Percentiles rank a stretch among this genome's conserved stretches.
Conservation (phyloP, 2,797 vertebrate genomes). For the Anableps anableps region DNA sequence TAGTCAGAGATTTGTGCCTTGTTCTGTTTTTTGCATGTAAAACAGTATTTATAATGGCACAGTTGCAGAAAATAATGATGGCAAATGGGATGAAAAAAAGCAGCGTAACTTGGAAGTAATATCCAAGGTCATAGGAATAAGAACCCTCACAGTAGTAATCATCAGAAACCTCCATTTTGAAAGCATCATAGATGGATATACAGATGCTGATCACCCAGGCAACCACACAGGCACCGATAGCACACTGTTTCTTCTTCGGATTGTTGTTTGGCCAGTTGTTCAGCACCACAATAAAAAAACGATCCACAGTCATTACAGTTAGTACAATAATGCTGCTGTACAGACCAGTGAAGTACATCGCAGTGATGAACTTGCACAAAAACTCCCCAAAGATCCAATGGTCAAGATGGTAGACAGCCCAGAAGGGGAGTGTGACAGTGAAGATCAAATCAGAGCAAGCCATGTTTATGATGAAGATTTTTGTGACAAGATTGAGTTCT, state of each 20-base stretch:
- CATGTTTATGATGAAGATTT: conserved; percentile 76
- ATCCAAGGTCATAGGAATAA: background rate
- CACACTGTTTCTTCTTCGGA: conserved; percentile 41
- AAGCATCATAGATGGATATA: conserved; percentile 52
- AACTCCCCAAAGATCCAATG: conserved; percentile 75
- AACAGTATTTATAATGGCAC: conserved; percentile 68
- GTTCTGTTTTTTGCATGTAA: conserved; percentile 44
- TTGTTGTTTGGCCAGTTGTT: conserved; percentile 24
- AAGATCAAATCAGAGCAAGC: conserved; percentile 75
- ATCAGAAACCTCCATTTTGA: background rate
- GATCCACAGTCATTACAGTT: conserved; percentile 78
- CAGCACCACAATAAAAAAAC: conserved; percentile 72
- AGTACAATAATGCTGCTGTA: conserved; percentile 76
- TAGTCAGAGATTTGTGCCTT: conserved; percentile 57
- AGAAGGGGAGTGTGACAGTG: conserved; percentile 74
- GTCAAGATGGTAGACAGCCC: conserved; percentile 47
- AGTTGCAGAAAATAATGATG: conserved; percentile 75
- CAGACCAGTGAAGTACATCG: conserved; percentile 53
- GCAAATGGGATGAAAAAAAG: conserved; percentile 74
- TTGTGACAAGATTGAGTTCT: conserved; percentile 68
- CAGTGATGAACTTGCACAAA: conserved; percentile 66
- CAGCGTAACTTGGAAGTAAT: conserved; percentile 67
- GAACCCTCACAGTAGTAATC: conserved; percentile 7
- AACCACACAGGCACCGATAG: conserved; percentile 37
- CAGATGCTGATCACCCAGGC: conserved; percentile 72